Evolutionary conservation across 1,140 invertebrate species (phyloP).

Genomic region (Euura saliciscinereae): DNA sequence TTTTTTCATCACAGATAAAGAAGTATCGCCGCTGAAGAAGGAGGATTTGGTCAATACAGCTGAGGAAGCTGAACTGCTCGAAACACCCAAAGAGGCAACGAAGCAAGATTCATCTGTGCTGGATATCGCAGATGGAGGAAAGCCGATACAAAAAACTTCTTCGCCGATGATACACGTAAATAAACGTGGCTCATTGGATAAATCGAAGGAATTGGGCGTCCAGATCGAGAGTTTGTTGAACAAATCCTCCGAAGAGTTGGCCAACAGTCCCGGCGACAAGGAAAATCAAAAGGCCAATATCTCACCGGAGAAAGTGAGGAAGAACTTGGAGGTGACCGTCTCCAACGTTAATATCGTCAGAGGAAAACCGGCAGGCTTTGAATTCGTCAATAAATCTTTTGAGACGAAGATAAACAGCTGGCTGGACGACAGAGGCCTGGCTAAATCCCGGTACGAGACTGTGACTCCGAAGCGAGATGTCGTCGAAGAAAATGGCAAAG

Average conservation of each 20-base stretch:
- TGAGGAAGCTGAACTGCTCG: not conserved
- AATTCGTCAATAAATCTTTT: not conserved
- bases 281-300: constrained; percentile 28
- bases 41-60: not conserved
- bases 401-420: constrained; percentile 10
- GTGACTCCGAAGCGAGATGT: too few species aligned
- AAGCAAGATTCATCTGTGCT: not conserved
- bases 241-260: constrained; percentile 15
- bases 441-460: not conserved
- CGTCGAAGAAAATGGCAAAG: too few species aligned
- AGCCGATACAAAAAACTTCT: not conserved
- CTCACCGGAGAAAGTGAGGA: constrained; percentile 12
- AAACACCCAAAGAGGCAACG: not conserved
- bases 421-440: not conserved
- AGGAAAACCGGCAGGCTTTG: constrained; percentile 1
- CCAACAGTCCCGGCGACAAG: constrained; percentile 31
- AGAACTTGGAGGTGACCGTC: constrained; percentile 6
- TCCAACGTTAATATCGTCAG: constrained; percentile 9
- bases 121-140: not conserved
- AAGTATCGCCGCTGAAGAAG: not conserved
- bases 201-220: constrained; percentile 23
- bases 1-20: not conserved
- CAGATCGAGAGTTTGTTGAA: constrained; percentile 19
- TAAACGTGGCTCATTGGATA: constrained; percentile 10
- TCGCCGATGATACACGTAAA: not conserved